Evolutionary conservation across 2,888 invertebrate species (phyloP).

Genomic region (Autographa gamma): DNA sequence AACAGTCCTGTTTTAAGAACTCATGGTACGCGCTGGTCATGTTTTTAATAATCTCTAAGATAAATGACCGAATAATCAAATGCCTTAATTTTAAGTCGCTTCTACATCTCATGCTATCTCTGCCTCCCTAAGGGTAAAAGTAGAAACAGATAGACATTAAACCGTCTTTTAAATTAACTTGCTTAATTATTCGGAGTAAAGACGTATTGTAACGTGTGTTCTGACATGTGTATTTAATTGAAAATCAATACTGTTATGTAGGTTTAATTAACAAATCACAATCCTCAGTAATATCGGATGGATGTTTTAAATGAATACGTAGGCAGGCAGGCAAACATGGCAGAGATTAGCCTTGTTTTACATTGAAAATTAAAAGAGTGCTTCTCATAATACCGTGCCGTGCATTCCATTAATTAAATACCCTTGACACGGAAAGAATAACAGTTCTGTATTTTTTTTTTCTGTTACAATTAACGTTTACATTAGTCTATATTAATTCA

Average conservation of each 20-base stretch:
- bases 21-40: no score
- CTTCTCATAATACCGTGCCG: neutral
- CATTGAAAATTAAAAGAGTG: neutral
- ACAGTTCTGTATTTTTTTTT: neutral
- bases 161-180: no score
- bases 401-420: constrained; percentile 1
- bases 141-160: no score
- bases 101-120: no score
- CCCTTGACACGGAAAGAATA: neutral
- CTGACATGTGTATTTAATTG: neutral
- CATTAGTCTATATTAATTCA: neutral
- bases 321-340: no score
- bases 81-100: no score
- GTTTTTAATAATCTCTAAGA: neutral
- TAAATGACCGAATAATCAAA: neutral
- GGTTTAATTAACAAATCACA: neutral
- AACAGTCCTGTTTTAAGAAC: no score
- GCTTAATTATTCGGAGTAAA: no score
- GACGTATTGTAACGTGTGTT: neutral
- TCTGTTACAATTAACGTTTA: neutral
- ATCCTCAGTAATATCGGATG: neutral
- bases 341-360: neutral
- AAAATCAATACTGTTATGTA: neutral
- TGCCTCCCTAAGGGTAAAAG: no score
- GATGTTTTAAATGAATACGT: neutral